phyloP scores from a whole-genome alignment of 1,140 invertebrate genomes.

The Sinella curviseta region DNA sequence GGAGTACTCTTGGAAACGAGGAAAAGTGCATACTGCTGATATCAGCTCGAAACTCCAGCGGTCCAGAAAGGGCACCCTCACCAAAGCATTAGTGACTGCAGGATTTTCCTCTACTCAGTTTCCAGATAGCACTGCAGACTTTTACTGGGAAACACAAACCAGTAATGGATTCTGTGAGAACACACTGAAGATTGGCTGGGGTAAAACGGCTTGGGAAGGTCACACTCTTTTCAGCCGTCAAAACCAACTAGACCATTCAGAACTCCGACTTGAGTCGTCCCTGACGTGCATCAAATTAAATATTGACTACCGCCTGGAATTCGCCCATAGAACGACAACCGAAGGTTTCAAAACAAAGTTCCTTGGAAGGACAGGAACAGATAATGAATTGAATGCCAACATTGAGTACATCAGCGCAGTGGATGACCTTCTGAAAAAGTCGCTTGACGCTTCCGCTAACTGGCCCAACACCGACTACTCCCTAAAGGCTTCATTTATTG shows the following conservation, averaged over 20 bases:
- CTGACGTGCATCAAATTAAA: slow-evolving; percentile 37
- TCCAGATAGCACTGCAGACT: slow-evolving; percentile 49
- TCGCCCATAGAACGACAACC: slow-evolving; percentile 28
- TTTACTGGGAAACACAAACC: slow-evolving; percentile 50
- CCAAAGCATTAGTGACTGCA: slow-evolving; percentile 40
- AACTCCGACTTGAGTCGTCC: slow-evolving; percentile 41
- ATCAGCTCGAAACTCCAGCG: slow-evolving; percentile 48
- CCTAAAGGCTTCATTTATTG: slow-evolving; percentile 9
- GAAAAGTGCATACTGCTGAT: slow-evolving; percentile 47
- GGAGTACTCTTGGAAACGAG: slow-evolving; percentile 50
- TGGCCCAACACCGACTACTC: slow-evolving; percentile 37
- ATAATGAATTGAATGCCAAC: slow-evolving; percentile 38
- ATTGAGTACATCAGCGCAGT: slow-evolving; percentile 30
- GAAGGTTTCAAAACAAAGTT: slow-evolving; percentile 31
- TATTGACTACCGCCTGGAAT: slow-evolving; percentile 47
- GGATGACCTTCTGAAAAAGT: slow-evolving; percentile 28
- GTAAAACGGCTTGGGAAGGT: slow-evolving; percentile 46
- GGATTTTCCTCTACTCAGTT: slow-evolving; percentile 44
- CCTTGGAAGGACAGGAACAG: slow-evolving; percentile 7
- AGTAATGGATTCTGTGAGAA: slow-evolving; percentile 52
- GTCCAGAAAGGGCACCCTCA: slow-evolving; percentile 46
- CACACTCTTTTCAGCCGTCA: slow-evolving; percentile 46
- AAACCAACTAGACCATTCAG: slow-evolving; percentile 29
- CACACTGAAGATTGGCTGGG: slow-evolving; percentile 40
- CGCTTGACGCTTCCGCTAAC: slow-evolving; percentile 23